Conservation (phyloP, 2,797 vertebrate species). For the Anguilla obscura region DNA sequence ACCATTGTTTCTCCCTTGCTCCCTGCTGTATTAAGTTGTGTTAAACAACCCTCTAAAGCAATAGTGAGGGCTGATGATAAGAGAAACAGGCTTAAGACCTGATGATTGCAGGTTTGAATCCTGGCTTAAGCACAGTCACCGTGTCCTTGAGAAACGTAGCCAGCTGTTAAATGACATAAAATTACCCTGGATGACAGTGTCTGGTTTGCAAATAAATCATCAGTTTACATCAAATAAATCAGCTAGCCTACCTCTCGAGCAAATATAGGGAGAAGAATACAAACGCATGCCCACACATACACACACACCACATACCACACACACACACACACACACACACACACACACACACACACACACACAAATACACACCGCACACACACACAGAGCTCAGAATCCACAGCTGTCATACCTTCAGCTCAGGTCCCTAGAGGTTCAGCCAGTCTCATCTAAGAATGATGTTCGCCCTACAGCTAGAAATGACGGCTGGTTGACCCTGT, state of each 20-base stretch:
- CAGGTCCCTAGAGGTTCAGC: neutral
- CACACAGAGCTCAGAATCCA: neutral
- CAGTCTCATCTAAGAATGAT: constrained; percentile 28
- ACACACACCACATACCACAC: neutral
- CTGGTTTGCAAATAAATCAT: neutral
- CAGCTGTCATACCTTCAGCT: neutral
- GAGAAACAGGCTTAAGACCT: neutral
- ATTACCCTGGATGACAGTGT: neutral
- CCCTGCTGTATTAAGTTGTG: neutral
- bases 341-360: neutral
- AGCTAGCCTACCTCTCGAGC: neutral
- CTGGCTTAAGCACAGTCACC: neutral
- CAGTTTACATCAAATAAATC: neutral
- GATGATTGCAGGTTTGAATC: neutral
- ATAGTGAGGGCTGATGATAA: neutral
- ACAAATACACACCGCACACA: neutral
- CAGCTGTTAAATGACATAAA: neutral
- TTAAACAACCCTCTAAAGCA: neutral
- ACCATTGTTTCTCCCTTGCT: neutral
- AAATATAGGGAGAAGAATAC: neutral
- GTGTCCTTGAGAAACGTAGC: neutral
- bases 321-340: neutral
- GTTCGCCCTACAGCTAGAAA: neutral
- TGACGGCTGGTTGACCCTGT: constrained; percentile 26
- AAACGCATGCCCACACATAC: neutral